phyloP scores from a whole-genome alignment of 2,888 invertebrate genomes.

The Yponomeuta cagnagella region DNA sequence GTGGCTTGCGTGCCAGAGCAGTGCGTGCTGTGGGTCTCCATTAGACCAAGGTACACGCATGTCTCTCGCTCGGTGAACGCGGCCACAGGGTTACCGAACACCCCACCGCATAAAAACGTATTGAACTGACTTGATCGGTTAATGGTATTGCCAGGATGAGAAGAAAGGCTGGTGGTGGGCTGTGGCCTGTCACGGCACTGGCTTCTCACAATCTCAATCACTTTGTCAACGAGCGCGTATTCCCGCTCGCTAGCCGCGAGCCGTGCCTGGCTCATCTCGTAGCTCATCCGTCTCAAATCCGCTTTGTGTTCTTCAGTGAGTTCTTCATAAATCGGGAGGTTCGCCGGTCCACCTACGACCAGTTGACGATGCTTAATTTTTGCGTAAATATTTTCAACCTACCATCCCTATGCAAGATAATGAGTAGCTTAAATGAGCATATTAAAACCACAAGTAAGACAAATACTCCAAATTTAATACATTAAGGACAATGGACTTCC shows the following conservation, averaged over 20 bases:
- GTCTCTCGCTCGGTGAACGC: neutral
- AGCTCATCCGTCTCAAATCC: constrained; percentile 17
- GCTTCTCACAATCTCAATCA: neutral
- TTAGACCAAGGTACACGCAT: neutral
- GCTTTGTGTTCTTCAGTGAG: constrained; percentile 38
- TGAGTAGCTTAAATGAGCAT: neutral
- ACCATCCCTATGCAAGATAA: neutral
- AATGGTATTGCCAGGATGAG: neutral
- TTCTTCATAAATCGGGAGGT: constrained; percentile 46
- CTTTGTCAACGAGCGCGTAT: neutral
- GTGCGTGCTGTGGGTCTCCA: neutral
- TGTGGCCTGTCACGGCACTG: neutral
- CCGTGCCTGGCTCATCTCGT: neutral
- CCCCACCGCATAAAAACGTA: too few relatives aligned
- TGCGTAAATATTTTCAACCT: neutral
- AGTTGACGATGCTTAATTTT: constrained; percentile 42
- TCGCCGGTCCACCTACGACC: constrained; percentile 56
- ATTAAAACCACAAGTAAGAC: neutral
- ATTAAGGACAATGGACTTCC: neutral
- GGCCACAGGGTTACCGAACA: neutral
- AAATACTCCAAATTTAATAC: neutral
- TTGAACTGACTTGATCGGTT: neutral
- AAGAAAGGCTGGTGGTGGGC: neutral
- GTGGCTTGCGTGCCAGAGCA: constrained; percentile 59
- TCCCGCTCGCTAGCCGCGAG: neutral